These are phyloP conservation scores for Ernsta delagoae DNA, from an alignment of 2,888 invertebrate species.

Conservation along the genomic window DNA sequence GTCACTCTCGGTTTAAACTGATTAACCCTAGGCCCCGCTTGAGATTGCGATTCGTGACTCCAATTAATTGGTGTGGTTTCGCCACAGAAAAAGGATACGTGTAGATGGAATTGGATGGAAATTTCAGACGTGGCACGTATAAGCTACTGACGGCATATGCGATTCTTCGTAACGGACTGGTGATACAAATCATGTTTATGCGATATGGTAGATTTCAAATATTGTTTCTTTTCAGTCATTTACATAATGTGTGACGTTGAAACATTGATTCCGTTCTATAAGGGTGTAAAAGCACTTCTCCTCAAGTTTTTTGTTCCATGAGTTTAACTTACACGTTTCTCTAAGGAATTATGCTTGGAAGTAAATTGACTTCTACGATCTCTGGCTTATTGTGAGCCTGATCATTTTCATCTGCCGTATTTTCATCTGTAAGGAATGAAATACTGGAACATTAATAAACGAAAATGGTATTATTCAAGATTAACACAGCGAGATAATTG, in stretches of 20 bases:
- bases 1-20: slow-evolving; percentile 31
- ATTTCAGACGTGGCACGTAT: too few species aligned
- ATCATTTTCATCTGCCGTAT: slow-evolving; percentile 8
- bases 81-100: too few species aligned
- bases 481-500: background rate
- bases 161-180: too few species aligned
- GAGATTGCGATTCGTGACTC: slow-evolving; percentile 36
- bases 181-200: too few species aligned
- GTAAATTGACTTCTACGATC: slow-evolving; percentile 33
- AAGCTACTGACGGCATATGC: too few species aligned
- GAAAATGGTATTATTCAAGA: background rate
- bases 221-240: too few species aligned
- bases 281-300: too few species aligned
- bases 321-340: slow-evolving; percentile 24
- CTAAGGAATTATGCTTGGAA: slow-evolving; percentile 29
- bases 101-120: too few species aligned
- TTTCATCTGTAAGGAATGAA: slow-evolving; percentile 11
- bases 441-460: background rate
- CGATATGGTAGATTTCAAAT: too few species aligned
- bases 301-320: too few species aligned
- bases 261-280: too few species aligned
- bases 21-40: slow-evolving; percentile 32
- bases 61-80: slow-evolving; percentile 36
- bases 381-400: slow-evolving; percentile 12
- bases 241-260: too few species aligned